Evolutionary conservation across 2,113 vertebrate genomes (phyloP).

Genomic region (Melospiza georgiana): DNA sequence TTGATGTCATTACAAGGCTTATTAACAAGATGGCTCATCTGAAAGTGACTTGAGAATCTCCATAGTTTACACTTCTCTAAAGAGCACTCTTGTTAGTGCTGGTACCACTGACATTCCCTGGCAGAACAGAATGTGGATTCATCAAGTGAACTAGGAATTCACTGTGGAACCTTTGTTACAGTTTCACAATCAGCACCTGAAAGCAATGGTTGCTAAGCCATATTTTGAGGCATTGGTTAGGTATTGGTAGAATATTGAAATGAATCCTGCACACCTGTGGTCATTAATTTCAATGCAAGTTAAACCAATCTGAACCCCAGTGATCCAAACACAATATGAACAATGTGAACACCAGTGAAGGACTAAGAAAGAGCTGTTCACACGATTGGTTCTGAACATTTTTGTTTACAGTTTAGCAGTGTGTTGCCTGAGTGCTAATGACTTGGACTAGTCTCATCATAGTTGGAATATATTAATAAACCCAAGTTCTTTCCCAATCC

Average conservation of each 20-base stretch:
- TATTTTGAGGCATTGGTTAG: not conserved
- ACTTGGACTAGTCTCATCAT: not conserved
- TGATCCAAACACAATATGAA: not conserved
- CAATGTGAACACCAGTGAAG: not conserved
- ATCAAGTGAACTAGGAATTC: not conserved
- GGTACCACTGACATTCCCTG: not conserved
- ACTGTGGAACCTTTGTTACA: not conserved
- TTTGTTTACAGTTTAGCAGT: not conserved
- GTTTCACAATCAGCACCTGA: not conserved
- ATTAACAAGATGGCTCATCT: not conserved
- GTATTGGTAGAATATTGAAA: not conserved
- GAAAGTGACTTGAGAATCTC: not conserved
- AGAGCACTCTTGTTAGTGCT: not conserved
- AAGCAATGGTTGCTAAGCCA: not conserved
- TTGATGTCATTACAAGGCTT: not conserved
- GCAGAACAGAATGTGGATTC: not conserved
- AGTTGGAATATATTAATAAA: not conserved
- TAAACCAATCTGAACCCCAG: not conserved
- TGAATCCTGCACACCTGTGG: not conserved
- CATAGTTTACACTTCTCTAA: not conserved
- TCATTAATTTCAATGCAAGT: not conserved
- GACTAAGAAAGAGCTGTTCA: not conserved
- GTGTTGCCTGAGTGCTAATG: not conserved
- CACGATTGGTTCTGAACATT: not conserved
- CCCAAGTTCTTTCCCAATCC: not conserved